Evolutionary conservation across 1,140 invertebrate species (phyloP), one percentile per base, ranked within the genome.

Genomic region (Cephus cinctus): DNA sequence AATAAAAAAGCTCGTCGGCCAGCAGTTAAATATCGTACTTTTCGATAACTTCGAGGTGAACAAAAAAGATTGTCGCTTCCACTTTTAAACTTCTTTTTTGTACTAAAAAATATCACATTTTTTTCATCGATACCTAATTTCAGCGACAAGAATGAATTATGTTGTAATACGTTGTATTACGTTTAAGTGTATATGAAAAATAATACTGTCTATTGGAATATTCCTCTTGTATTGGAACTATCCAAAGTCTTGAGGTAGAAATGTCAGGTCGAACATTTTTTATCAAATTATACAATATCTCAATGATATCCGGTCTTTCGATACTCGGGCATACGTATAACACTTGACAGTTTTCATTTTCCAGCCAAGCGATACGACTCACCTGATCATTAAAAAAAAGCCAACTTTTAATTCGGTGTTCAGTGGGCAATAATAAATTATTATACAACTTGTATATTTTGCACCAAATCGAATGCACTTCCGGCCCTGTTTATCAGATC

Each of bases 381-480:
- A 60, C 25, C 54, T 60, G 12, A 16, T 21, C 18, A 6, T 4
- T n/a, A n/a, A 46, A 12, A 21, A 20, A 15, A 32, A 22, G 34
- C 32, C 15, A 11, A n/a, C 11, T 16, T 40, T 12, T n/a, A 15
- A n/a, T 23, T 9, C 23, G 27, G 14, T 20, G 16, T 35, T 38
- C 22, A 11, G 14, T n/a, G 22, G n/a, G 20, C 9, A 25, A 41
- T 19, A 1, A 19, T 12, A 30, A 30, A 12, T 30, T 30, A 12
- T 9, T 12, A n/a, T 2, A 12, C 23, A 44, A 56, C 57, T 47
- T 59, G 57, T 30, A 54, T 41, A 47, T 59, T 59, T 47, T 59
- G 57, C 8, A 54, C 30, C 9, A 40, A 20, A 16, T 43, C 8
- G 23, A 50, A 58, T 0, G 39, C 22, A 0, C 20, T 23, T 11